Evolutionary conservation across 2,797 vertebrate genomes (phyloP), one percentile per base, ranked within the genome.

Genomic region (Enteromius mattozi): DNA sequence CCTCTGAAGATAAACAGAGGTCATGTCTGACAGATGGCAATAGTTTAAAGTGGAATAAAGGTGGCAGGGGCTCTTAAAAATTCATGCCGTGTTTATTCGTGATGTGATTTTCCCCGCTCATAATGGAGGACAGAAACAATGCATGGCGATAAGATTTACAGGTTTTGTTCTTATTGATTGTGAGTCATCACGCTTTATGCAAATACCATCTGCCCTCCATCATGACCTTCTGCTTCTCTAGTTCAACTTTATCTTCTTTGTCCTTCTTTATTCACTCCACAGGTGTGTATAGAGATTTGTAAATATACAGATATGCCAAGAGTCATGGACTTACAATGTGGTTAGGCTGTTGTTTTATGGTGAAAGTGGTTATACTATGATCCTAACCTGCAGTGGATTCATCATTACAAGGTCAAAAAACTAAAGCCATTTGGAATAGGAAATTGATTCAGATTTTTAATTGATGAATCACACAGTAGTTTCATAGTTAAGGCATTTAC

Each of bases 1-100:
- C 93, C 92, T 93, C 90, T 87, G 87, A 92, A 93, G 93, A 94
- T 94, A 93, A 94, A 88, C 66, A 84, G 91, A 94, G 94, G 94
- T 96, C 94, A 88, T 91, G 91, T 85, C 81, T 82, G 89, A 88
- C 82, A 49, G 79, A 81, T 81, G 85, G 69, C 81, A 71, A 81
- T 65, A 45, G 80, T 63, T 61, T 79, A 66, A 82, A 85, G 74
- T 76, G 51, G 71, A 83, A 45, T 75, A 27, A 79, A 81, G 91
- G 89, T 79, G 90, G 88, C 78, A 56, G 61, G 12, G 85, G 86
- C 89, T 89, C 89, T 92, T 94, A 91, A 92, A 93, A 91, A 95
- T 95, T 93, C 94, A 94, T 90, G 86, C 89, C 59, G 90, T 92
- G 94, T 94, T 94, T 94, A 92, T 93, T 90, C 90, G 92, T 90